Evolutionary conservation across 2,113 vertebrate genomes (phyloP).

Genomic region (western clawed frog (Xenopus tropicalis)): UCB_Xtro_10.0 CM004449.2:27260001-27260500

Average conservation of each 20-base stretch:
- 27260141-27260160: slow-evolving; percentile 46
- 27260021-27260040: slow-evolving; percentile 43
- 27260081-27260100: slow-evolving; percentile 43
- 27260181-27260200: slow-evolving; percentile 56
- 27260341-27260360: too few species aligned
- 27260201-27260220: slow-evolving; percentile 59
- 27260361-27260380: too few species aligned
- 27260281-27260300: too few species aligned
- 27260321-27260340: too few species aligned
- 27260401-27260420: too few species aligned
- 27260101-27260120: slow-evolving; percentile 41
- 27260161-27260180: slow-evolving; percentile 58
- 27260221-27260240: slow-evolving; percentile 54
- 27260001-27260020: slow-evolving; percentile 23
- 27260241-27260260: slow-evolving; percentile 57
- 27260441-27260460: too few species aligned
- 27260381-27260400: too few species aligned
- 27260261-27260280: too few species aligned
- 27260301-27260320: too few species aligned
- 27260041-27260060: slow-evolving; percentile 43
- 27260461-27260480: too few species aligned
- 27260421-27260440: neutral
- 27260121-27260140: slow-evolving; percentile 48
- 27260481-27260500: too few species aligned
- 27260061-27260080: slow-evolving; percentile 41